Conservation (phyloP, 2,113 vertebrate species). For the Mirounga angustirostris region DNA sequence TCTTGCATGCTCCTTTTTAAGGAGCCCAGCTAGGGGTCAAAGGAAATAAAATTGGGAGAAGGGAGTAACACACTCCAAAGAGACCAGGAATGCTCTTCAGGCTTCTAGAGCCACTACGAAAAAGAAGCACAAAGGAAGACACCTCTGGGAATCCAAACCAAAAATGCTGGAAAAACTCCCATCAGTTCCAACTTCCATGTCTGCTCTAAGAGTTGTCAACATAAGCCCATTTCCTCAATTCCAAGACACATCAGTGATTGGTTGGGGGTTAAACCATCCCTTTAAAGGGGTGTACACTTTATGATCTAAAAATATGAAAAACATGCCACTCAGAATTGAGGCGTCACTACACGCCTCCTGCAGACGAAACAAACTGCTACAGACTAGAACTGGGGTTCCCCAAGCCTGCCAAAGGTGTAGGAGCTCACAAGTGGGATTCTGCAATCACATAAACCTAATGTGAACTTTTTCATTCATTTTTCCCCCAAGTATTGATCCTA, state of each 20-base stretch:
- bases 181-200: neutral
- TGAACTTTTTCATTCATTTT: neutral
- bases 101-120: neutral
- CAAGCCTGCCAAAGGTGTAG: neutral
- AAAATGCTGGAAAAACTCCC: neutral
- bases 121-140: neutral
- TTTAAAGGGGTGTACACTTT: neutral
- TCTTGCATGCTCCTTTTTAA: neutral
- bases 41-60: neutral
- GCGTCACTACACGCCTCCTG: neutral
- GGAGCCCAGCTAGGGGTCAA: neutral
- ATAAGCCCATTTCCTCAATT: neutral
- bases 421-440: neutral
- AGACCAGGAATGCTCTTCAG: neutral
- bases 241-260: neutral
- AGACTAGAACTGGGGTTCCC: neutral
- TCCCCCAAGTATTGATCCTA: neutral
- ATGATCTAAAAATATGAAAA: neutral
- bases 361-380: neutral
- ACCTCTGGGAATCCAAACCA: neutral
- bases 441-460: neutral
- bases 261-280: neutral
- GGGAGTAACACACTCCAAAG: neutral
- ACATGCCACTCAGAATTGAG: neutral
- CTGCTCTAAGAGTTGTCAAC: neutral